phyloP scores from a whole-genome alignment of 2,113 vertebrate genomes.

The Mirounga angustirostris region DNA sequence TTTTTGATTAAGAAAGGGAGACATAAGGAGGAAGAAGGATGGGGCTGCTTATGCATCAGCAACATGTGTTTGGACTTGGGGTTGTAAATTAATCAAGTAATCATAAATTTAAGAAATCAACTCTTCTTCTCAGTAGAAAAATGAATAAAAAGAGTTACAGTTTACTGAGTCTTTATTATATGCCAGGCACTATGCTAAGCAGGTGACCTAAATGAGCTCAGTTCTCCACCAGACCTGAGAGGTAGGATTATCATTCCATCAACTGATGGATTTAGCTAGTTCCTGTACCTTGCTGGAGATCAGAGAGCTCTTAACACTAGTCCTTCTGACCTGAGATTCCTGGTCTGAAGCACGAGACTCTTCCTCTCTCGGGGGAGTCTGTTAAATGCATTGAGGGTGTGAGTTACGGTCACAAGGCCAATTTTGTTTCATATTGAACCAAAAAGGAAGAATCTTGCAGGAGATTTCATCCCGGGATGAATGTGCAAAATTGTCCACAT shows the following conservation, averaged over 20 bases:
- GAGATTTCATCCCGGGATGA: constrained; percentile 79
- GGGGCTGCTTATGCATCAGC: background rate
- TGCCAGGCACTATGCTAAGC: background rate
- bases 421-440: background rate
- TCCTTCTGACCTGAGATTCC: background rate
- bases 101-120: background rate
- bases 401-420: background rate
- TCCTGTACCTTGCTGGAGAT: background rate
- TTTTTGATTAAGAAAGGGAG: background rate
- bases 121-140: constrained; percentile 15
- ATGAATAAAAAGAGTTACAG: background rate
- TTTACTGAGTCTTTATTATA: background rate
- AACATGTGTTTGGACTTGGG: background rate
- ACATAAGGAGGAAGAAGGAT: background rate
- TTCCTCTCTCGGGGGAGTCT: background rate
- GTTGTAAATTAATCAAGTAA: background rate
- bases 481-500: constrained; percentile 77
- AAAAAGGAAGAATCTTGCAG: constrained; percentile 78
- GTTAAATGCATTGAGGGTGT: background rate
- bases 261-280: background rate
- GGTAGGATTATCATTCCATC: background rate
- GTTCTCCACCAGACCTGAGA: background rate
- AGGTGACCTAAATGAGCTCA: too few relatives aligned
- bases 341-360: background rate
- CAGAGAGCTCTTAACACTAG: background rate